Evolutionary conservation across 2,113 vertebrate species (phyloP).

Genomic region (Actenoides hombroni): DNA sequence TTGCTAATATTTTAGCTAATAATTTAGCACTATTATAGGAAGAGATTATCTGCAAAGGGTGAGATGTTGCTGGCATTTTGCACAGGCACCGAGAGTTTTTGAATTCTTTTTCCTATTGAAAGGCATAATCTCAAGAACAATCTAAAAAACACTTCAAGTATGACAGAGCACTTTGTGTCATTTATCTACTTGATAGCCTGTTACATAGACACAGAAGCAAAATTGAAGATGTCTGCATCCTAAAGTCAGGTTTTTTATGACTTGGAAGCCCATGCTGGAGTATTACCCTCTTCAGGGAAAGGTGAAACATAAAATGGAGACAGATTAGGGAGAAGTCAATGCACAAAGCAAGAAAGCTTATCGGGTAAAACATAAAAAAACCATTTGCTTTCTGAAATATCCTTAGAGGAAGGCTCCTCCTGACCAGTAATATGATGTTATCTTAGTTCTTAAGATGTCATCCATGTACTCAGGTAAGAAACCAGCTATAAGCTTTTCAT

Average conservation of each 20-base stretch:
- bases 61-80: conserved; percentile 9
- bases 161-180: not conserved
- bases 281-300: not conserved
- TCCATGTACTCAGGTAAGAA: not conserved
- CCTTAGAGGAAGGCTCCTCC: not conserved
- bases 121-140: not conserved
- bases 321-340: not conserved
- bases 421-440: not conserved
- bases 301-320: not conserved
- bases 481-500: not conserved
- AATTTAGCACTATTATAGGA: conserved; percentile 6
- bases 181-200: not conserved
- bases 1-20: conserved; percentile 52
- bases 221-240: not conserved
- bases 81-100: not conserved
- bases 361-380: not conserved
- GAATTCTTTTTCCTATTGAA: not conserved
- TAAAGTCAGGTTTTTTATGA: not conserved
- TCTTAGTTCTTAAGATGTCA: not conserved
- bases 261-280: not conserved
- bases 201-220: not conserved
- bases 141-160: not conserved
- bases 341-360: not conserved
- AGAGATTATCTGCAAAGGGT: conserved; percentile 21
- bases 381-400: not conserved